Percentiles rank a stretch among this genome's conserved stretches.
These are phyloP conservation scores for Apomyelois bistriatella DNA, from an alignment of 2,888 invertebrate species.

Conservation along the genomic window DNA sequence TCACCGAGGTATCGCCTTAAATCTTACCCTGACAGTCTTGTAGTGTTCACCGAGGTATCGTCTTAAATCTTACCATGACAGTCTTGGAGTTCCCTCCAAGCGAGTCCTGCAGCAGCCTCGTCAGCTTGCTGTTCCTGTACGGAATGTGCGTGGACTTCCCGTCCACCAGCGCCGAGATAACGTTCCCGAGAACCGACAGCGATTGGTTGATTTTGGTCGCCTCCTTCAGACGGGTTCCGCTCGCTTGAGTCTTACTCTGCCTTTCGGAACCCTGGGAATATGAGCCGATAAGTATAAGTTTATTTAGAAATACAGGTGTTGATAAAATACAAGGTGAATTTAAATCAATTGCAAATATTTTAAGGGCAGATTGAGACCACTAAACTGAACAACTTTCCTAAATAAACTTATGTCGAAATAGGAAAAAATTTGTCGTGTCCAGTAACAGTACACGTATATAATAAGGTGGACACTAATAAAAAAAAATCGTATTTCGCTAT, in stretches of 20 bases:
- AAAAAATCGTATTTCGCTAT: too few relatives aligned
- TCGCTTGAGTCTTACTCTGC: conserved; percentile 97
- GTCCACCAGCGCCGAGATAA: conserved; percentile 98
- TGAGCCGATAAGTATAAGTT: not conserved
- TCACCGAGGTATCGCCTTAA: too few relatives aligned
- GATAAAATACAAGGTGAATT: too few relatives aligned
- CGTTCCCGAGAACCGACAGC: conserved; percentile 97
- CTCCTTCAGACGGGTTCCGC: conserved; percentile 95
- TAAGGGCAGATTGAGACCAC: too few relatives aligned
- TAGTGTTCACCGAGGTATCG: too few relatives aligned
- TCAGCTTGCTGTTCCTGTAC: conserved; percentile 98
- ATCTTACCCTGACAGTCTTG: conserved; percentile 91
- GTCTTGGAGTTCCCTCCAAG: conserved; percentile 98
- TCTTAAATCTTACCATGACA: conserved; percentile 91
- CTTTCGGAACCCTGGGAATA: conserved; percentile 96
- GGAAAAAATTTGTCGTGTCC: too few relatives aligned
- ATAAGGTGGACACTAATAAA: too few relatives aligned
- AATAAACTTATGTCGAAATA: too few relatives aligned
- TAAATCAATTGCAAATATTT: too few relatives aligned
- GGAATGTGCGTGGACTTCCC: conserved; percentile 98
- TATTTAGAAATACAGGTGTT: too few relatives aligned
- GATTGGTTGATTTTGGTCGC: conserved; percentile 99
- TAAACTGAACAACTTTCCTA: too few relatives aligned
- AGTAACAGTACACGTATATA: too few relatives aligned
- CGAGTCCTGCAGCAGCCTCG: conserved; percentile 96